Evolutionary conservation across 2,113 vertebrate species (phyloP), one percentile per base, ranked within the genome.

Genomic region (Nerophis lumbriciformis): DNA sequence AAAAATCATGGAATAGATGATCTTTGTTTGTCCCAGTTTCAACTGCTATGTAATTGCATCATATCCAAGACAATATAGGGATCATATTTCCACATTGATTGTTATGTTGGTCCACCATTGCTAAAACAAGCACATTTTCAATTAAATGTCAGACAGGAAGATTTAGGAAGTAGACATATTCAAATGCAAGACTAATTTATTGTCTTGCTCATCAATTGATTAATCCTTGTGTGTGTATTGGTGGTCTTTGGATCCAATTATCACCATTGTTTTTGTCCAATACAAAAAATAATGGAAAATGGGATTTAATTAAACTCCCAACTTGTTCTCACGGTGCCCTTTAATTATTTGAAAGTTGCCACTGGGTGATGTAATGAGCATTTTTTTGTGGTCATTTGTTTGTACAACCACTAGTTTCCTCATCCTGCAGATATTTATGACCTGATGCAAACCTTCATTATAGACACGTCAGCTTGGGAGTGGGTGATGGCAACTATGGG

Each of bases 391-490:
- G 21, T 57, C 63, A 47, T 63, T 61, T 37, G 35, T 50, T 65
- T 44, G 6, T 39, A 28, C 48, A 16, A 53, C 28, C 10, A 5
- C 28, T 68, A 44, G 71, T 68, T 53, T 47, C 16, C 15, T 19
- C 5, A 8, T 61, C 44, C 59, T 58, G 64, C 59, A 44, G 55
- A 56, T 65, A 1, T 59, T 53, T 53, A 51, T 36, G 28, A 39
- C 39, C 55, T 21, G 47, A 48, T 58, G 16, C 44, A 15, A 45
- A 47, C 52, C 66, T 65, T 52, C 15, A 53, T 47, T 48, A 16
- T 35, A 57, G 52, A 62, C 61, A 56, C 52, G 39, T 59, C 53
- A 15, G n/a, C 36, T 53, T 6, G 11, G 50, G 62, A 48, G 5
- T 5, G 39, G 8, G 9, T 49, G 60, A 37, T 55, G 35, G 15